Evolutionary conservation across 2,113 vertebrate genomes (phyloP).

Genomic region (Clarias gariepinus): DNA sequence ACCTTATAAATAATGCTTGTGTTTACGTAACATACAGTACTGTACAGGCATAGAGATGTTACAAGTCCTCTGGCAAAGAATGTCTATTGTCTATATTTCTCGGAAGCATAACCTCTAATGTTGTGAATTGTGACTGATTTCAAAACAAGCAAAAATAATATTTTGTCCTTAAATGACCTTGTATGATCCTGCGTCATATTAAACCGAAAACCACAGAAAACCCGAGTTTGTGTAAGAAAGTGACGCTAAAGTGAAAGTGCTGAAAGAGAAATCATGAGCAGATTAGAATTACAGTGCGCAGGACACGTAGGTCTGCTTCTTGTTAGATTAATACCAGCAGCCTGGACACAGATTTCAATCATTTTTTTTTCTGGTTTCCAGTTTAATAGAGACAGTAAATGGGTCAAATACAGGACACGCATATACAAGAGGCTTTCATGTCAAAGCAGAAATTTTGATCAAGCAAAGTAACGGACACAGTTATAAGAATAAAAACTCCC

Average conservation of each 20-base stretch:
- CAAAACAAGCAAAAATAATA: neutral
- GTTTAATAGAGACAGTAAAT: neutral
- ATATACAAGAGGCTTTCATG: too few species aligned
- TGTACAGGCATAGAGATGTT: neutral
- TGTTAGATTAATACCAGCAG: neutral
- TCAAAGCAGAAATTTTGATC: too few species aligned
- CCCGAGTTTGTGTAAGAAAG: neutral
- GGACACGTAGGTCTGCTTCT: neutral
- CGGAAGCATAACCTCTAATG: neutral
- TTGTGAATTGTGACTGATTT: neutral
- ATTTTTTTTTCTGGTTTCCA: neutral
- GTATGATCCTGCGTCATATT: neutral
- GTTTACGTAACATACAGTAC: neutral
- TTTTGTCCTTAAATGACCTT: neutral
- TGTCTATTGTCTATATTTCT: neutral
- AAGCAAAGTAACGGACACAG: too few species aligned
- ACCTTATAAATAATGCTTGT: neutral
- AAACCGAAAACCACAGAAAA: constrained; percentile 7
- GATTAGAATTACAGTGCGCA: neutral
- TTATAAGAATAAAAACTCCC: too few species aligned
- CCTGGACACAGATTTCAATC: neutral
- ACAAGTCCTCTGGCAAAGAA: neutral
- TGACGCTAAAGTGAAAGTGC: neutral
- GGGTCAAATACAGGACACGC: neutral
- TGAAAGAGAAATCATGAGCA: neutral